phyloP scores from a whole-genome alignment of 1,140 invertebrate species.

The Neodiprion pinetum region DNA sequence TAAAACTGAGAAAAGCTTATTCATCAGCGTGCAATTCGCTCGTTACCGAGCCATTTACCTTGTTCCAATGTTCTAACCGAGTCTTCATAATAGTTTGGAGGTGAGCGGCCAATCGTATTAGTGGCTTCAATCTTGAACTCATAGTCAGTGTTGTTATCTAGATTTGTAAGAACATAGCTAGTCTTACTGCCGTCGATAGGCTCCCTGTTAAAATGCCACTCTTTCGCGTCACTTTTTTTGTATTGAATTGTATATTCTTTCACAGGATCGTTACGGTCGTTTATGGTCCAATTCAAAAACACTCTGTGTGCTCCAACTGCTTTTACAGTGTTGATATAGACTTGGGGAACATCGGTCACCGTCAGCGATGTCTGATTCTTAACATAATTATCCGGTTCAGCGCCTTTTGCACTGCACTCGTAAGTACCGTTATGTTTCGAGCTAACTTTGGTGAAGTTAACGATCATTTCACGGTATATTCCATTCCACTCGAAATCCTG shows the following conservation, averaged over 20 bases:
- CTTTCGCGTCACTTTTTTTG: constrained; percentile 64
- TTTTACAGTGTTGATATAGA: constrained; percentile 76
- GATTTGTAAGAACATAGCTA: constrained; percentile 69
- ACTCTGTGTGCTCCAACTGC: constrained; percentile 77
- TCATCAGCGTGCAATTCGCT: too few species aligned
- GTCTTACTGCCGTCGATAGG: constrained; percentile 66
- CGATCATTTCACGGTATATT: constrained; percentile 63
- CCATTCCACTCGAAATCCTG: constrained; percentile 60
- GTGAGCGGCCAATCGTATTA: constrained; percentile 63
- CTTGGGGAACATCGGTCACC: constrained; percentile 74
- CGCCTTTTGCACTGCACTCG: constrained; percentile 56
- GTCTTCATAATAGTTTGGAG: constrained; percentile 58
- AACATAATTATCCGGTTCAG: constrained; percentile 42
- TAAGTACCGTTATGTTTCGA: constrained; percentile 76
- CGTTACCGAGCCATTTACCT: constrained; percentile 42
- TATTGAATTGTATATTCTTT: constrained; percentile 71
- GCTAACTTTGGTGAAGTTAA: constrained; percentile 64
- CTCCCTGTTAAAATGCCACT: constrained; percentile 63
- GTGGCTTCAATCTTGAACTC: constrained; percentile 63
- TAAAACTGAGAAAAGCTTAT: too few species aligned
- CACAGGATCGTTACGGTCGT: constrained; percentile 77
- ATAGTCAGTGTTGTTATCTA: constrained; percentile 70
- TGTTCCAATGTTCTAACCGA: constrained; percentile 69
- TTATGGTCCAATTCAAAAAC: constrained; percentile 83
- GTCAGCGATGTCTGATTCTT: constrained; percentile 63